A percentile compares a stretch with the other conserved stretches of the same genome.
phyloP scores from a whole-genome alignment of 2,797 vertebrate genomes.

The Urosaurus nigricauda region DNA sequence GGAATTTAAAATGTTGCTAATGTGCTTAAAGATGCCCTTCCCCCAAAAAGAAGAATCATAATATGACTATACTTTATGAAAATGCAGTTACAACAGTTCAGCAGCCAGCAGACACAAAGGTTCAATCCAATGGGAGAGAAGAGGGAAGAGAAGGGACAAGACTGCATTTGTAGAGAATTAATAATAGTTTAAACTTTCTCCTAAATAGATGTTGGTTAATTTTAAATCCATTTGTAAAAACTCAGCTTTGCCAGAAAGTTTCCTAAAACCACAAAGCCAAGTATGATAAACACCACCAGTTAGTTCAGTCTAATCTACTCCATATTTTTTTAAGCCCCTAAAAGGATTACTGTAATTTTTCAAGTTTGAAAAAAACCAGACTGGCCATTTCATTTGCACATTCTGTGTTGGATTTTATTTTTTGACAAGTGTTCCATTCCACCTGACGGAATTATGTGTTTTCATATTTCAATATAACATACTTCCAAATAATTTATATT shows the following conservation, averaged over 20 bases:
- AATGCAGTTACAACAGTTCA: slow-evolving; percentile 79
- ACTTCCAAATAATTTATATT: slow-evolving; percentile 71
- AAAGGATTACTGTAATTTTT: slow-evolving; percentile 77
- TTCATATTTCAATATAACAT: slow-evolving; percentile 62
- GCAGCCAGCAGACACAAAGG: slow-evolving; percentile 78
- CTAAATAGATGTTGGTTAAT: slow-evolving; percentile 88
- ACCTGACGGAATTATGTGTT: slow-evolving; percentile 64
- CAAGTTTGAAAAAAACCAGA: slow-evolving; percentile 69
- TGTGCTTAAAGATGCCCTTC: slow-evolving; percentile 69
- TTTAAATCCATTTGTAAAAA: slow-evolving; percentile 84
- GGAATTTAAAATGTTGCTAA: slow-evolving; percentile 72
- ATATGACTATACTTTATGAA: slow-evolving; percentile 76
- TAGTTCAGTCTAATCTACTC: slow-evolving; percentile 79
- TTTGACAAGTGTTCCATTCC: slow-evolving; percentile 64
- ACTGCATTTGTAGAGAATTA: slow-evolving; percentile 80
- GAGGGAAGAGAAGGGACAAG: slow-evolving; percentile 51
- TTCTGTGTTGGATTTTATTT: slow-evolving; percentile 54
- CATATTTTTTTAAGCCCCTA: slow-evolving; percentile 71
- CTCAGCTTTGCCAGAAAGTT: slow-evolving; percentile 80
- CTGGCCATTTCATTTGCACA: slow-evolving; percentile 65
- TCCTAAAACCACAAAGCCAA: slow-evolving; percentile 80
- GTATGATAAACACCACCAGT: slow-evolving; percentile 80
- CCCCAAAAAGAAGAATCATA: slow-evolving; percentile 70
- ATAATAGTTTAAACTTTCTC: slow-evolving; percentile 86
- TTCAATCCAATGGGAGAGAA: slow-evolving; percentile 61